Evolutionary conservation across 1,140 invertebrate species (phyloP), one percentile per base, ranked within the genome.

Genomic region (Sitobion miscanthi): DNA sequence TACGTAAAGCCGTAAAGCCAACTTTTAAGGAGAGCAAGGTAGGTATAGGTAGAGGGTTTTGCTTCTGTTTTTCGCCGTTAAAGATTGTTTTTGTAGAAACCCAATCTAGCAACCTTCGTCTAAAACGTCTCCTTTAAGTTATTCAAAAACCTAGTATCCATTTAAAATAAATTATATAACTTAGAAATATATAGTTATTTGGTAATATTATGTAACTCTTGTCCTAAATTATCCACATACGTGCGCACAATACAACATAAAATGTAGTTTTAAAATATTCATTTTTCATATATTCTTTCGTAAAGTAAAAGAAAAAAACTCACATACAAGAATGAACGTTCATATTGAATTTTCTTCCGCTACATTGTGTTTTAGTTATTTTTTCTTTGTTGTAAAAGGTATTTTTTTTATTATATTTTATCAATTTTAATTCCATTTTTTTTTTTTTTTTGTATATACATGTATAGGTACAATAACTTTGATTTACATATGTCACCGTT

Each of bases 141-240:
- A n/a, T 45, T 47, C 83, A 42, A 42, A 77, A 77, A 77, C 14
- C 38, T 86, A 86, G 38, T 45, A 86, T 45, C 4, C 9, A 45
- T 45, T 86, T 45, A 23, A 86, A 86, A 45, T 86, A 86, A 86
- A 86, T 86, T 45, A 45, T 45, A 45, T 86, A 45, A 86, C 42
- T 45, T 85, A 25, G 11, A 86, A 86, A 45, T 45, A 30, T 77
- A n/a, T 47, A 45, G 9, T 23, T 45, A 11, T 45, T 42, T 9
- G 38, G 38, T 83, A 83, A 42, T 85, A 86, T 86, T 87, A 45
- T 47, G 25, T 87, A 87, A 87, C 85, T 87, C 7, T 87, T 30
- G 25, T 49, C 30, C 30, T 87, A 87, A 87, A 87, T 87, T 87
- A 87, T 87, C 85, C 14, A 47, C 14, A 30, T 30, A n/a, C 77